Evolutionary conservation across 2,797 vertebrate genomes (phyloP), one percentile per base, ranked within the genome.

Genomic region (Phrynocephalus forsythii): DNA sequence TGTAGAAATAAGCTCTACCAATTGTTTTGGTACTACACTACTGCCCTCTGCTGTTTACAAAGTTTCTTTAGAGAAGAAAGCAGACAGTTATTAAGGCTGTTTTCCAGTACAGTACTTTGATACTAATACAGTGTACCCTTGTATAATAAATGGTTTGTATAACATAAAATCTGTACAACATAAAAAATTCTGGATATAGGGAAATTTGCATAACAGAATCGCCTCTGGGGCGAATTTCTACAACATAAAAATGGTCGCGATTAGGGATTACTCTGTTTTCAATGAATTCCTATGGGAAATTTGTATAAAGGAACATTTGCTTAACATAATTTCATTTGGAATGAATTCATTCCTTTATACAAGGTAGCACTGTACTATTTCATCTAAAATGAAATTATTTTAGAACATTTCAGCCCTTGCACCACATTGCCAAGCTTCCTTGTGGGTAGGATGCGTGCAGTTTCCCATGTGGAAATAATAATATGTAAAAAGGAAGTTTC

Each of bases 1-100:
- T 56, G 30, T 26, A 26, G 28, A 44, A 66, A 16, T 9, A 48
- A 66, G 9, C 18, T 48, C 24, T 73, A 72, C 52, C 24, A 9
- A 30, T 66, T 24, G 60, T 33, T 52, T 48, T n/a, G 30, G 6
- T 28, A n/a, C 48, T 38, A 30, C 33, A 6, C 24, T 86, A 13
- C 26, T 78, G 73, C 63, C 75, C 22, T 79, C 44, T 79, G 11
- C 84, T 79, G 66, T 4, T n/a, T 26, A 18, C 56, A 38, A 38
- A 71, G n/a, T 20, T 84, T 91, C 72, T 91, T 89, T 78, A 69
- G 71, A 44, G 87, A 66, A 38, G 5, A 88, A 8, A 79, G 24
- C 86, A 77, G 22, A 30, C 33, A 50, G 44, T 33, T 73, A 48
- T 60, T 44, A 75, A 86, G 68, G 68, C 30, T 68, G 9, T 56